Conservation (phyloP, 2,888 invertebrate species). For the Mesorhabditis spiculigera region DNA sequence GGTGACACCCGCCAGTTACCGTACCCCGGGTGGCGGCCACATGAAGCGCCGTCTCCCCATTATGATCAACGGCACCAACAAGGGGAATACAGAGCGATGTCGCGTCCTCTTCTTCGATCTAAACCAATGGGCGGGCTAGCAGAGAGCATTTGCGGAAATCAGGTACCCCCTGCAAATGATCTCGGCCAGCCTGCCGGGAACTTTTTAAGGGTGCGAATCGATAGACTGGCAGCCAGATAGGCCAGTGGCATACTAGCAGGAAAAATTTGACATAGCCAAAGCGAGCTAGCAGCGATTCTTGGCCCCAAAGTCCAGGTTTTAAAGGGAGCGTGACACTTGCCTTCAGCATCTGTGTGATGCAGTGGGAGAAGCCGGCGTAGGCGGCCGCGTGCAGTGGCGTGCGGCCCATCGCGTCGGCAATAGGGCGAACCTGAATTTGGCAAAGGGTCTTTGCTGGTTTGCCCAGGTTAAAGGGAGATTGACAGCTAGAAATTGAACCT, state of each 20-base stretch:
- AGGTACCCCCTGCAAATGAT: too few species aligned
- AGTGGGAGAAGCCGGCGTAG: slow-evolving; percentile 45
- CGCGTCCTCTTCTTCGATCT: slow-evolving; percentile 37
- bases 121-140: background rate
- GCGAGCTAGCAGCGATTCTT: too few species aligned
- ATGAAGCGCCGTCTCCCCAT: slow-evolving; percentile 35
- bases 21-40: slow-evolving; percentile 14
- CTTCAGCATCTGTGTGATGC: slow-evolving; percentile 40
- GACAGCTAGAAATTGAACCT: too few species aligned
- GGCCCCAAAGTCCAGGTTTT: background rate
- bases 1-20: slow-evolving; percentile 7
- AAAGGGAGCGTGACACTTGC: slow-evolving; percentile 15
- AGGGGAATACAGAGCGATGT: background rate
- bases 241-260: too few species aligned
- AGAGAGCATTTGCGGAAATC: too few species aligned
- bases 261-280: too few species aligned
- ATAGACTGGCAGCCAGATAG: too few species aligned
- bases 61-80: slow-evolving; percentile 5
- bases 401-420: slow-evolving; percentile 33
- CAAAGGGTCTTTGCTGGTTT: too few species aligned
- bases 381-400: slow-evolving; percentile 54
- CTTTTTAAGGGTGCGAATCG: too few species aligned
- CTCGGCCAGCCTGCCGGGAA: too few species aligned
- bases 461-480: too few species aligned
- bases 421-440: slow-evolving; percentile 12